Conservation (phyloP, 2,888 invertebrate genomes). For the Lottia scabra region DNA sequence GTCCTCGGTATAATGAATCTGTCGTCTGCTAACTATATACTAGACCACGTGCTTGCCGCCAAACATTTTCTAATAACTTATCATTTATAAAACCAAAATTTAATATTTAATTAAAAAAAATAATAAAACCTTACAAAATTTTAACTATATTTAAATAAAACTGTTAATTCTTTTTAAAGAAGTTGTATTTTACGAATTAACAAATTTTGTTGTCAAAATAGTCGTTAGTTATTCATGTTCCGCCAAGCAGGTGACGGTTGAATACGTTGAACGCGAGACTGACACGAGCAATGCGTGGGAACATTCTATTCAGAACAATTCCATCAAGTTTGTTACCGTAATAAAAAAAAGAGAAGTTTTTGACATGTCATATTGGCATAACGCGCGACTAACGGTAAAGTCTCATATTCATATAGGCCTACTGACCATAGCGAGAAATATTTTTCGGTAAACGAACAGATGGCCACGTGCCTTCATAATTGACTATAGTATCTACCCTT, state of each 20-base stretch:
- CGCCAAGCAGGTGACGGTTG: constrained; percentile 19
- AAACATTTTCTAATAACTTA: no score
- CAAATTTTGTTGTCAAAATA: not conserved
- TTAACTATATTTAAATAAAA: no score
- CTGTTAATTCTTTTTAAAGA: no score
- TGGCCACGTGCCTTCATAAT: no score
- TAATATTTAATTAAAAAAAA: no score
- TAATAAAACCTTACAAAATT: no score
- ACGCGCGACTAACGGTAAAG: not conserved
- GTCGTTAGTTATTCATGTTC: constrained; percentile 21
- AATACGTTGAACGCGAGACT: constrained; percentile 32
- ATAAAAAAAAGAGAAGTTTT: not conserved
- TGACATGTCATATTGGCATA: not conserved
- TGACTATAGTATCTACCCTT: no score
- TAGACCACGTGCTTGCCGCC: not conserved
- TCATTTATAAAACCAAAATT: no score
- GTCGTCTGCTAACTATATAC: not conserved
- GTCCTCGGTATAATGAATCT: constrained; percentile 1
- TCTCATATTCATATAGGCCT: no score
- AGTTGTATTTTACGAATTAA: no score
- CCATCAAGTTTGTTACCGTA: constrained; percentile 16
- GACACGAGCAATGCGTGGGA: constrained; percentile 53
- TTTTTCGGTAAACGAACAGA: no score
- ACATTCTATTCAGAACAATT: constrained; percentile 24
- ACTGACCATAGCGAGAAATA: no score